Evolutionary conservation across 2,888 invertebrate species (phyloP).

Genomic region (Dysmachus trigonus): DNA sequence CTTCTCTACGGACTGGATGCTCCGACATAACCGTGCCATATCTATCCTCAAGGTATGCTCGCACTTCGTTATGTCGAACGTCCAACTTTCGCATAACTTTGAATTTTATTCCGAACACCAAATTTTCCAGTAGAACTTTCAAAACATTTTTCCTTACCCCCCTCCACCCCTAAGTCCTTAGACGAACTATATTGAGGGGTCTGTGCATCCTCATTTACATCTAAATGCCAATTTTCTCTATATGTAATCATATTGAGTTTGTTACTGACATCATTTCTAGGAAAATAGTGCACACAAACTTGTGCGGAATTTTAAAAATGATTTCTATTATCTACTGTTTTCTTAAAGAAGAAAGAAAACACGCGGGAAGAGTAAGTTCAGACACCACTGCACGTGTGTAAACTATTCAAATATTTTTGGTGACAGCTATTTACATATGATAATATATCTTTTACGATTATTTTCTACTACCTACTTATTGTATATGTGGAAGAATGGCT

Average conservation of each 20-base stretch:
- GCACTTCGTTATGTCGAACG: background rate
- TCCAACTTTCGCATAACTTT: background rate
- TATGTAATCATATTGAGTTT: background rate
- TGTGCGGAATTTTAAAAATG: background rate
- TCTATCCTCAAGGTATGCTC: background rate
- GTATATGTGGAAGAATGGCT: background rate
- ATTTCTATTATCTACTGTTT: background rate
- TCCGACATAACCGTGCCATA: background rate
- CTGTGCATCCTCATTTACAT: background rate
- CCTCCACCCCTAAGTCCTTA: background rate
- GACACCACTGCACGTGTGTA: background rate
- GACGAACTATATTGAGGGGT: background rate
- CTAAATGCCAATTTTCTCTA: background rate
- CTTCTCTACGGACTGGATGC: background rate
- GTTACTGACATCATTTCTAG: background rate
- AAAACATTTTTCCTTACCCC: background rate
- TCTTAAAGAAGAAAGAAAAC: background rate
- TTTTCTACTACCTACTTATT: background rate
- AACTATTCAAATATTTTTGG: background rate
- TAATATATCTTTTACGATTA: background rate
- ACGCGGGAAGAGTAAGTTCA: background rate
- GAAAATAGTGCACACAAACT: background rate
- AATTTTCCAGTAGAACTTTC: background rate
- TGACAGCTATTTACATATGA: background rate
- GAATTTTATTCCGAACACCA: background rate